Evolutionary conservation across 2,888 invertebrate species (phyloP).

Genomic region (Orthosia gothica): DNA sequence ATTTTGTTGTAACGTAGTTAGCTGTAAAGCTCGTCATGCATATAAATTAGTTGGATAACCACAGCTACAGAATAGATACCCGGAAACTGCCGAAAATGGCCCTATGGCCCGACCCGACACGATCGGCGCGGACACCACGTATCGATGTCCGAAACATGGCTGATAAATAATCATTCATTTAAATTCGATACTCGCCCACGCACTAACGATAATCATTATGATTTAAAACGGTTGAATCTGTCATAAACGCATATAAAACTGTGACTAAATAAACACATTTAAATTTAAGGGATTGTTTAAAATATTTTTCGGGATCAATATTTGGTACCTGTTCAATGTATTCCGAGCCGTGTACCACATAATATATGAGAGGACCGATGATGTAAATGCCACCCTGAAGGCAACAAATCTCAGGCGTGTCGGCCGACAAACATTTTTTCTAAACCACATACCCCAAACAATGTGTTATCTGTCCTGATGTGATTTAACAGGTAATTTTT

Average conservation of each 20-base stretch:
- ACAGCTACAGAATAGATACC: slow-evolving; percentile 74
- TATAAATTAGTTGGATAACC: slow-evolving; percentile 76
- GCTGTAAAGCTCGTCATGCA: slow-evolving; percentile 74
- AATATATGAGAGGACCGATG: slow-evolving; percentile 84
- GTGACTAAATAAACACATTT: slow-evolving; percentile 60
- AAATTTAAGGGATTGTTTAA: slow-evolving; percentile 57
- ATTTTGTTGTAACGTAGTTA: slow-evolving; percentile 76
- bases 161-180: slow-evolving; percentile 87
- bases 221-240: slow-evolving; percentile 79
- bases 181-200: slow-evolving; percentile 85
- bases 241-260: slow-evolving; percentile 65
- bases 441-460: slow-evolving; percentile 86
- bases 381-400: slow-evolving; percentile 88
- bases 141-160: slow-evolving; percentile 81
- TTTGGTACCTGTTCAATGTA: slow-evolving; percentile 76
- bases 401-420: slow-evolving; percentile 85
- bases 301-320: slow-evolving; percentile 61
- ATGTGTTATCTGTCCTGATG: slow-evolving; percentile 90
- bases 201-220: slow-evolving; percentile 80
- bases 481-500: slow-evolving; percentile 91
- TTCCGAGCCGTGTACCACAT: slow-evolving; percentile 75
- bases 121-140: slow-evolving; percentile 75
- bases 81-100: slow-evolving; percentile 86
- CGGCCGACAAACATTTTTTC: slow-evolving; percentile 88
- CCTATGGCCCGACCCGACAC: slow-evolving; percentile 70